A percentile compares a stretch with the other conserved stretches of the same genome.
phyloP scores from a whole-genome alignment of 2,888 invertebrate species.

The Mythimna ferrago region DNA sequence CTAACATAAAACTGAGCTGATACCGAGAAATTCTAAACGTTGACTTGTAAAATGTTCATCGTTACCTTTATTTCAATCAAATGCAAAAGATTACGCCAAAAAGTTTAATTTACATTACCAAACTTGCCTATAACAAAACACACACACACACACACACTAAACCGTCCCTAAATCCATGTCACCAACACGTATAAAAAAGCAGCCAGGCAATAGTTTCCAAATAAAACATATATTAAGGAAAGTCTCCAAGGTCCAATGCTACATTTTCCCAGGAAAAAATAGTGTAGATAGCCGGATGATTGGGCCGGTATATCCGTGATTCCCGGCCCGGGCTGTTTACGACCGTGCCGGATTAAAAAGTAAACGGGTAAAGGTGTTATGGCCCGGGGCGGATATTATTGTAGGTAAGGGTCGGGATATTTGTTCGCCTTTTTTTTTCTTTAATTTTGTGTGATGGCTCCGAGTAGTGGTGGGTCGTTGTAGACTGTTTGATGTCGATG shows the following conservation, averaged over 20 bases:
- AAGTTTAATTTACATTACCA: not conserved
- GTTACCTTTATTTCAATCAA: not conserved
- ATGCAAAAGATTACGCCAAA: not conserved
- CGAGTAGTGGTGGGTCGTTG: constrained; percentile 11
- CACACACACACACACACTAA: not conserved
- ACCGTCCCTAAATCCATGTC: constrained; percentile 47
- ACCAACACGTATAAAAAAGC: constrained; percentile 52
- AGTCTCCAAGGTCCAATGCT: constrained; percentile 73
- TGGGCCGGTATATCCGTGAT: constrained; percentile 87
- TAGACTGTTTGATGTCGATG: constrained; percentile 27
- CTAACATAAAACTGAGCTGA: too few relatives aligned
- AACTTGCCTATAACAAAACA: constrained; percentile 21
- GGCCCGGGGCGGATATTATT: constrained; percentile 65
- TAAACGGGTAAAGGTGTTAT: constrained; percentile 74
- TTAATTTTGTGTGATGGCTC: constrained; percentile 48
- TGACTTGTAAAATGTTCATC: too few relatives aligned
- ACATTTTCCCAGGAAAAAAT: constrained; percentile 86
- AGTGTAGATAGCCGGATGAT: constrained; percentile 87
- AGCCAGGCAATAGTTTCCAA: constrained; percentile 67
- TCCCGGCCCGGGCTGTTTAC: constrained; percentile 79
- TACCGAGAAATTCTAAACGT: too few relatives aligned
- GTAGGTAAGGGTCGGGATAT: constrained; percentile 58
- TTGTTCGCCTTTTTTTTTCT: constrained; percentile 37
- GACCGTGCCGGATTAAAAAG: constrained; percentile 85
- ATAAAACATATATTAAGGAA: constrained; percentile 83